These are phyloP conservation scores for Cryptocheilus praepositus DNA, from an alignment of 2,888 invertebrate genomes.

Conservation along the genomic window DNA sequence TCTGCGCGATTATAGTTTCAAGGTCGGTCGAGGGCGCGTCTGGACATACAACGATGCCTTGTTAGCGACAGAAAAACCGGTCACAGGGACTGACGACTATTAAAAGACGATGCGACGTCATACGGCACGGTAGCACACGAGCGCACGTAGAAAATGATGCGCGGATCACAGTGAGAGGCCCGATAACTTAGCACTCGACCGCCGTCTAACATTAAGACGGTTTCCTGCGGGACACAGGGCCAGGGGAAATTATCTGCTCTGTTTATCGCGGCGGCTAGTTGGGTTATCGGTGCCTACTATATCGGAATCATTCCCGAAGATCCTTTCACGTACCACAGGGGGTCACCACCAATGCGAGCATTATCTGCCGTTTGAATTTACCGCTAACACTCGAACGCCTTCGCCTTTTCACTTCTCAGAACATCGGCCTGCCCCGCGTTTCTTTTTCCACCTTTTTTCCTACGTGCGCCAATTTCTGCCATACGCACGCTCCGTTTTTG, in stretches of 20 bases:
- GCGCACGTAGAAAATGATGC: slow-evolving; percentile 29
- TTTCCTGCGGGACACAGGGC: neutral
- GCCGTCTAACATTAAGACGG: neutral
- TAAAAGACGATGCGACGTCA: slow-evolving; percentile 58
- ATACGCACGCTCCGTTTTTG: no score
- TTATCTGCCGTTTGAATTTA: slow-evolving; percentile 24
- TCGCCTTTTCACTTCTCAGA: no score
- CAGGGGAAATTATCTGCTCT: neutral
- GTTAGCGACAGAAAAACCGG: slow-evolving; percentile 53
- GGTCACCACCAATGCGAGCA: slow-evolving; percentile 40
- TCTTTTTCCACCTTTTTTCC: no score
- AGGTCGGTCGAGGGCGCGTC: slow-evolving; percentile 65
- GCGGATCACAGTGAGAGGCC: slow-evolving; percentile 2
- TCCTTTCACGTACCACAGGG: slow-evolving; percentile 39
- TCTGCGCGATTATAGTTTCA: slow-evolving; percentile 54
- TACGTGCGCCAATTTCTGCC: no score
- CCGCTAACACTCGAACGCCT: neutral
- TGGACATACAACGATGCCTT: slow-evolving; percentile 47
- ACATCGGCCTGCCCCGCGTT: no score
- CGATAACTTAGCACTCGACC: slow-evolving; percentile 44
- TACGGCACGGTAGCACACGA: slow-evolving; percentile 46
- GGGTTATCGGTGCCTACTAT: no score
- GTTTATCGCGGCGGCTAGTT: slow-evolving; percentile 3
- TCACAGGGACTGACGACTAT: slow-evolving; percentile 52
- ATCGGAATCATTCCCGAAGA: slow-evolving; percentile 30